A percentile compares a stretch with the other conserved stretches of the same genome.
Conservation (phyloP, 2,888 invertebrate species). For the Volucella inflata region DNA sequence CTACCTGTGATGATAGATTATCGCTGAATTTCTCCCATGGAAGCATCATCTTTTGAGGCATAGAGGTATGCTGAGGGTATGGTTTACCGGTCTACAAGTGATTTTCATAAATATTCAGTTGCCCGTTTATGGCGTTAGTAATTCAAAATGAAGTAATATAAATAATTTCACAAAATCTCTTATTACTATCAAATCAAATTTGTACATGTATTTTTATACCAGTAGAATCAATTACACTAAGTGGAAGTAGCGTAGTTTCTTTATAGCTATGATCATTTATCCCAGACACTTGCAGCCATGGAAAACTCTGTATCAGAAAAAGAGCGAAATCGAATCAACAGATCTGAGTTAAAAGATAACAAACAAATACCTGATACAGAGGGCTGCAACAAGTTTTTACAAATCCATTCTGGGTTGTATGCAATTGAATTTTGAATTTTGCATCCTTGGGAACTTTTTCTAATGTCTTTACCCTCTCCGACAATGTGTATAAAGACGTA, state of each 20-base stretch:
- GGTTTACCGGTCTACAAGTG: too few relatives aligned
- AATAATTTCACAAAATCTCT: too few relatives aligned
- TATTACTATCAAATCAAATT: slow-evolving; percentile 61
- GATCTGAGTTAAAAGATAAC: background rate
- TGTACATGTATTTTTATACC: slow-evolving; percentile 80
- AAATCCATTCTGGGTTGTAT: slow-evolving; percentile 81
- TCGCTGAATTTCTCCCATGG: too few relatives aligned
- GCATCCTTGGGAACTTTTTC: slow-evolving; percentile 78
- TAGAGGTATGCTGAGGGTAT: too few relatives aligned
- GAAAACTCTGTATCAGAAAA: slow-evolving; percentile 79
- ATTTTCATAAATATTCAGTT: too few relatives aligned
- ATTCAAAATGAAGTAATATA: too few relatives aligned
- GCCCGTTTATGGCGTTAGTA: too few relatives aligned
- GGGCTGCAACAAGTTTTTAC: slow-evolving; percentile 79
- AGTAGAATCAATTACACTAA: slow-evolving; percentile 77
- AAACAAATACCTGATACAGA: slow-evolving; percentile 77
- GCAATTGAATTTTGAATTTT: slow-evolving; percentile 80
- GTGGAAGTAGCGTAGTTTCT: slow-evolving; percentile 78
- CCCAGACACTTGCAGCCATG: slow-evolving; percentile 80
- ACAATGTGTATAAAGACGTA: slow-evolving; percentile 78
- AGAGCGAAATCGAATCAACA: background rate
- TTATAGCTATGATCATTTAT: slow-evolving; percentile 32
- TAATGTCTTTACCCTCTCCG: slow-evolving; percentile 79
- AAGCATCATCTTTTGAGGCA: too few relatives aligned
- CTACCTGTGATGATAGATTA: too few relatives aligned